Evolutionary conservation across 2,113 vertebrate species (phyloP).

Genomic region (Motacilla alba): DNA sequence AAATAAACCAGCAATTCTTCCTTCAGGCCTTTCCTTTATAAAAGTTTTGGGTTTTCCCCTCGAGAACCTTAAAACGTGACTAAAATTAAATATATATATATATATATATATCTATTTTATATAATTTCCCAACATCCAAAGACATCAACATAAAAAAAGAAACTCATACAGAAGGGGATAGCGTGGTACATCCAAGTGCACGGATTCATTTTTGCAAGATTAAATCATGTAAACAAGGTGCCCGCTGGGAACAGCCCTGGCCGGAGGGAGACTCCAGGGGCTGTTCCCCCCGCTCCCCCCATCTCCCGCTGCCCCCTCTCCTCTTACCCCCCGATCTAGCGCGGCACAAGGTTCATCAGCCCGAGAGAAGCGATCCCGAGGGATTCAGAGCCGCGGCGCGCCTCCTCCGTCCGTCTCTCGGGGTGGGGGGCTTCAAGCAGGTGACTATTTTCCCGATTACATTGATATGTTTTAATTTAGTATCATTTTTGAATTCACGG

Average conservation of each 20-base stretch:
- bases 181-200: constrained; percentile 77
- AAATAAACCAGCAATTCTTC: constrained; percentile 65
- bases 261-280: constrained; percentile 34
- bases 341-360: constrained; percentile 42
- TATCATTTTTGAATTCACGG: not conserved
- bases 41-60: constrained; percentile 55
- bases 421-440: not conserved
- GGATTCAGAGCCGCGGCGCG: constrained; percentile 17
- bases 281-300: no score
- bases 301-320: not conserved
- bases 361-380: constrained; percentile 14
- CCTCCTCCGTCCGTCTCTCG: not conserved
- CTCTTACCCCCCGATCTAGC: constrained; percentile 45
- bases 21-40: constrained; percentile 64
- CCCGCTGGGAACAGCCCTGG: constrained; percentile 48
- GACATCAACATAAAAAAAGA: constrained; percentile 59
- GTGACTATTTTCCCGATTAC: not conserved
- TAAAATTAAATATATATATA: constrained; percentile 66
- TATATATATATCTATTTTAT: not conserved
- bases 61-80: constrained; percentile 57
- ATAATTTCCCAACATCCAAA: constrained; percentile 65
- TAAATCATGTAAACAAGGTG: constrained; percentile 77
- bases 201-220: constrained; percentile 74
- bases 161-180: constrained; percentile 31
- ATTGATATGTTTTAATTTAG: not conserved